Evolutionary conservation across 23 tunicate species (phyloP), one percentile per base, ranked within the genome.

Genomic region (Ascidia mentula): DNA sequence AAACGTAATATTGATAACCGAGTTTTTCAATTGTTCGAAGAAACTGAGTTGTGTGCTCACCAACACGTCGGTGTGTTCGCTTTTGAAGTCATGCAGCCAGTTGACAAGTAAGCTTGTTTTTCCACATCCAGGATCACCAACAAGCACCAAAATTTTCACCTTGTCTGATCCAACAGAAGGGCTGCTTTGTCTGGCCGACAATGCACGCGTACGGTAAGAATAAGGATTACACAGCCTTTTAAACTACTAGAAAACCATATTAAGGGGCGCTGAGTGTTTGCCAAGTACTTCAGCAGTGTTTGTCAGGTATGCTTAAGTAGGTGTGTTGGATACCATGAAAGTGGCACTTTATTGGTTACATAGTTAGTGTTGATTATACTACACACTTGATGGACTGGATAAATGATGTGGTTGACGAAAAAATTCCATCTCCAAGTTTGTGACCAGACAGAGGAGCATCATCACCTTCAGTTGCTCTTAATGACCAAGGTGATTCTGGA

Each of bases 51-150:
- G 28, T 36, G 18, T 18, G 71, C 79, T 69, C 32, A 89, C 95
- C 95, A 84, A 60, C 31, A 73, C 45, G 26, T 77, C 69, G 5
- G 61, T 83, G 40, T 79, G 0, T 28, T 73, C 34, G 40, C 75
- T 79, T 26, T 80, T 59, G 36, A 89, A 89, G 15, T 84, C 59
- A 15, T 84, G 72, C 40, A 89, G 46, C 95, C 95, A 89, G 18
- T 79, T 65, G 30, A 89, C 36, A 32, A 89, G 31, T 15, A 84
- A 78, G 59, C 79, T 31, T 6, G 95, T 38, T 59, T 89, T 89
- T 38, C 95, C 95, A 33, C 82, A 84, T 0, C 95, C 95, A 6
- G 85, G 85, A 6, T 79, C 95, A 59, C 95, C 95, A 40, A 84
- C 85, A 22, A 89, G 22, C 1, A 74, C 88, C 31, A 84, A 73